Conservation (phyloP, 1,140 invertebrate genomes). For the Nixonia krombeini region DNA sequence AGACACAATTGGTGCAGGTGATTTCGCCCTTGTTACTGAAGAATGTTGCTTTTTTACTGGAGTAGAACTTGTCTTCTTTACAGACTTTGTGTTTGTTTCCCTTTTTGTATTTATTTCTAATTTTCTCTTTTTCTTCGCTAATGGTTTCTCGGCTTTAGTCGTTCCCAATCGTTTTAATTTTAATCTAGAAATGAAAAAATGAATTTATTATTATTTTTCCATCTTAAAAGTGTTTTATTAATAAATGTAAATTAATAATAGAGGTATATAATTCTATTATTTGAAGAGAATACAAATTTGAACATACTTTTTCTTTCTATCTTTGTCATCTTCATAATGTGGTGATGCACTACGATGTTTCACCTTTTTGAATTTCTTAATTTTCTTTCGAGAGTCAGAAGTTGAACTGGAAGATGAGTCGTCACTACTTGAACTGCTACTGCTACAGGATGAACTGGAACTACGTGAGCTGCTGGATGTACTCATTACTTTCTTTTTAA, state of each 20-base stretch:
- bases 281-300: too few species aligned
- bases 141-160: slow-evolving; percentile 63
- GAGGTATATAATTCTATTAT: too few species aligned
- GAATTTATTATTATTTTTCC: too few species aligned
- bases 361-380: slow-evolving; percentile 74
- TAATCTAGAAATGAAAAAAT: slow-evolving; percentile 38
- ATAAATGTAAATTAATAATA: too few species aligned
- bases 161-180: slow-evolving; percentile 64
- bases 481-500: slow-evolving; percentile 76
- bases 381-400: slow-evolving; percentile 70
- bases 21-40: slow-evolving; percentile 49
- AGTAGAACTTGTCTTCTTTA: slow-evolving; percentile 56
- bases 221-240: too few species aligned
- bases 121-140: slow-evolving; percentile 64
- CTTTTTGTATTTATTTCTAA: slow-evolving; percentile 59
- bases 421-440: slow-evolving; percentile 75
- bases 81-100: slow-evolving; percentile 46
- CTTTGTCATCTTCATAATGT: slow-evolving; percentile 70
- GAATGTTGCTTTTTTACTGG: slow-evolving; percentile 58
- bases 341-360: slow-evolving; percentile 75
- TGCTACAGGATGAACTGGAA: slow-evolving; percentile 76
- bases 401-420: slow-evolving; percentile 74
- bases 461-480: slow-evolving; percentile 78
- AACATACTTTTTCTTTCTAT: slow-evolving; percentile 63
- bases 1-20: slow-evolving; percentile 47